These are phyloP conservation scores for Diaprepes abbreviatus DNA, from an alignment of 2,888 invertebrate species.

Conservation along the genomic window DNA sequence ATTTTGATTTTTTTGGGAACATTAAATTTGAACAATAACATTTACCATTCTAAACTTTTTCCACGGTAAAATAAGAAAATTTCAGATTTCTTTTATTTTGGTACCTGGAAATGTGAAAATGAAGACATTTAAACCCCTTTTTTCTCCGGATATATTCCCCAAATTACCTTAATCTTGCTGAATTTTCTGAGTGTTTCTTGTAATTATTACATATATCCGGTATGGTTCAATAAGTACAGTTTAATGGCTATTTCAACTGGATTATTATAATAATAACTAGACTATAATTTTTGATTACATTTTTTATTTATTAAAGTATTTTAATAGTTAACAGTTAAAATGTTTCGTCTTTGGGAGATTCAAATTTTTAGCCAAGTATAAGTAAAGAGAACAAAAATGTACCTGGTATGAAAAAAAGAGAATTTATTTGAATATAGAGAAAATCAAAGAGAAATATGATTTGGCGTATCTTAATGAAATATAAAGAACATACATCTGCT, in stretches of 20 bases:
- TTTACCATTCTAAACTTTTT: conserved; percentile 29
- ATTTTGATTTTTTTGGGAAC: not conserved
- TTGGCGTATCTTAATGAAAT: not conserved
- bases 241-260: too few species aligned
- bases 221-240: too few species aligned
- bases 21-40: conserved; percentile 30
- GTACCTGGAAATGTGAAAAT: not conserved
- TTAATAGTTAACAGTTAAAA: not conserved
- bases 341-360: too few species aligned
- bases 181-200: not conserved
- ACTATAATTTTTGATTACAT: not conserved
- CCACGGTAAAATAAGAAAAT: conserved; percentile 24
- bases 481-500: too few species aligned
- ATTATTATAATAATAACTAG: not conserved
- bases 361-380: too few species aligned
- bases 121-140: not conserved
- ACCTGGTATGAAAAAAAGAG: too few species aligned
- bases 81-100: not conserved
- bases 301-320: too few species aligned
- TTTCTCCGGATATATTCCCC: not conserved
- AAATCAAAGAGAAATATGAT: not conserved
- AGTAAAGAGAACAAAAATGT: not conserved
- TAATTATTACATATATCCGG: not conserved
- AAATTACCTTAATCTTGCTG: not conserved
- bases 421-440: too few species aligned